A percentile compares a stretch with the other conserved stretches of the same genome.
These are phyloP conservation scores for Colaptes auratus DNA, from an alignment of 2,113 vertebrate genomes.

Conservation along the genomic window DNA sequence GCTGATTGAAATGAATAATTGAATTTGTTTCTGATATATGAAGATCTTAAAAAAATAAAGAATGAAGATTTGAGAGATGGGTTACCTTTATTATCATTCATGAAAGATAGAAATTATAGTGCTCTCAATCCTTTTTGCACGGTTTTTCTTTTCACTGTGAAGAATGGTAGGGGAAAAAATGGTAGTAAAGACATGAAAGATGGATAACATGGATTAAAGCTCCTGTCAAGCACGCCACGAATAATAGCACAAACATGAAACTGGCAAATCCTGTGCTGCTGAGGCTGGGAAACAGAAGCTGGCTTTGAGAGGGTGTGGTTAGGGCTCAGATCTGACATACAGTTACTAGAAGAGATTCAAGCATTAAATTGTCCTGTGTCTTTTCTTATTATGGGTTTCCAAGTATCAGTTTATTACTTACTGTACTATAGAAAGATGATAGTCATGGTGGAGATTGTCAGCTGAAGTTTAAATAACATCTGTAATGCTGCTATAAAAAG, in stretches of 20 bases:
- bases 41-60: background rate
- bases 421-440: background rate
- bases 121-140: background rate
- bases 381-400: background rate
- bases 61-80: background rate
- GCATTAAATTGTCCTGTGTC: background rate
- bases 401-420: background rate
- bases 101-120: background rate
- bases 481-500: background rate
- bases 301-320: background rate
- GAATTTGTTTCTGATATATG: background rate
- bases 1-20: background rate
- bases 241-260: background rate
- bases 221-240: background rate
- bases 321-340: background rate
- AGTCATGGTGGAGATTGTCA: background rate
- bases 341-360: background rate
- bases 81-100: background rate
- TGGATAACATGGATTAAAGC: background rate
- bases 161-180: background rate
- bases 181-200: background rate
- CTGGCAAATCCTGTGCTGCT: background rate
- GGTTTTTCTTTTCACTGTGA: background rate
- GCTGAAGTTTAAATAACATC: background rate
- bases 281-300: background rate